Evolutionary conservation across 2,888 invertebrate genomes (phyloP), one percentile per base, ranked within the genome.

Genomic region (Heliconius ethilla): DNA sequence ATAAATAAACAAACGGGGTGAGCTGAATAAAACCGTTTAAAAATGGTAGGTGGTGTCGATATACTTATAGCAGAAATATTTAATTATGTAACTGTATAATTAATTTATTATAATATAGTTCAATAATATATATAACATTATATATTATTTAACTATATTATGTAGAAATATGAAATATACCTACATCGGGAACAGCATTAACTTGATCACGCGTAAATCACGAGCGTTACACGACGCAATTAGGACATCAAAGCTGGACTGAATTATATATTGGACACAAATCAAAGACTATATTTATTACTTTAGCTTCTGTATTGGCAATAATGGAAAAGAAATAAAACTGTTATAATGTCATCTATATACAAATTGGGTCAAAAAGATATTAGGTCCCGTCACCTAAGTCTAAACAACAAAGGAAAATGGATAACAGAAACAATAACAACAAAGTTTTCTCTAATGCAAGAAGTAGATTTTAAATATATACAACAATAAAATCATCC

Each of bases 161-260:
- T 29, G 2, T 55, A 70, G 11, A 70, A 55, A 51, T 70, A 55
- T 33, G 55, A 70, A 51, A 29, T 29, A 55, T 29, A 67, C n/a
- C 37, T 18, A 70, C 70, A 51, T 55, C 33, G n/a, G 33, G n/a
- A 70, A 33, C 29, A 70, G 55, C 79, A 78, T 82, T 79, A 77
- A 78, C 81, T 76, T 77, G 77, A 83, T 81, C 79, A 80, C 77
- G 78, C 82, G 79, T 81, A 79, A 81, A 80, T 81, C 80, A 75
- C 75, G 75, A 80, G 78, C 80, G 81, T 79, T 77, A 77, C 76
- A 81, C 76, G 78, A 82, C 80, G 75, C 70, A 72, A 78, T 78
- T 78, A 66, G 66, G 70, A 78, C 78, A 78, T 81, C 80, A 80
- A 81, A 81, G 78, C 77, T 79, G 76, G 29, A 76, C 45, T 78